Conservation (phyloP, 2,888 invertebrate species). For the Drosophila paramelanica region DNA sequence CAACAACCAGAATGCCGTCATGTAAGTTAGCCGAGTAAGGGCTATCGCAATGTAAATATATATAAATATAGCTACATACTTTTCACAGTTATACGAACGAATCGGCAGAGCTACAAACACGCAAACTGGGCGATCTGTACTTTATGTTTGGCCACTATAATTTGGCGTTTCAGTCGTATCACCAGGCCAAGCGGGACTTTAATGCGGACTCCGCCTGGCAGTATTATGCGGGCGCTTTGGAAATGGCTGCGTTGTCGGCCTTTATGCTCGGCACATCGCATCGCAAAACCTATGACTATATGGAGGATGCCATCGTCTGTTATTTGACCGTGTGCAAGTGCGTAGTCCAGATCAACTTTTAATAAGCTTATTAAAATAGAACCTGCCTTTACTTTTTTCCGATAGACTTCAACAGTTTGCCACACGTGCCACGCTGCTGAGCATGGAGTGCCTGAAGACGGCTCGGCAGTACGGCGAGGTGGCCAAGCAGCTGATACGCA, state of each 20-base stretch:
- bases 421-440: constrained; percentile 95
- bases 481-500: constrained; percentile 96
- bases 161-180: constrained; percentile 94
- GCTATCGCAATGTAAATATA: background rate
- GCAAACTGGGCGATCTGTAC: constrained; percentile 97
- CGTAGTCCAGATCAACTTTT: constrained; percentile 54
- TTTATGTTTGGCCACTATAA: constrained; percentile 98
- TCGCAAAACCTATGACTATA: constrained; percentile 93
- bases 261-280: constrained; percentile 94
- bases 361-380: background rate
- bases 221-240: constrained; percentile 97
- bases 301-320: constrained; percentile 97
- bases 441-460: constrained; percentile 93
- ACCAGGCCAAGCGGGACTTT: constrained; percentile 98
- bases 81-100: constrained; percentile 90
- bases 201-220: constrained; percentile 98
- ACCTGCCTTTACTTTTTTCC: background rate
- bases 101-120: constrained; percentile 95
- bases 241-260: constrained; percentile 97
- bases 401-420: constrained; percentile 95
- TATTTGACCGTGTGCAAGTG: constrained; percentile 96
- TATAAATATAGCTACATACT: background rate
- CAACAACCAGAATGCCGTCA: constrained; percentile 90
- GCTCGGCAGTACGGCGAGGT: constrained; percentile 94
- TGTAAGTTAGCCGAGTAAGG: constrained; percentile 87